A percentile compares a stretch with the other conserved stretches of the same genome.
phyloP scores from a whole-genome alignment of 2,797 vertebrate species.

The Lepus oiostolus region DNA sequence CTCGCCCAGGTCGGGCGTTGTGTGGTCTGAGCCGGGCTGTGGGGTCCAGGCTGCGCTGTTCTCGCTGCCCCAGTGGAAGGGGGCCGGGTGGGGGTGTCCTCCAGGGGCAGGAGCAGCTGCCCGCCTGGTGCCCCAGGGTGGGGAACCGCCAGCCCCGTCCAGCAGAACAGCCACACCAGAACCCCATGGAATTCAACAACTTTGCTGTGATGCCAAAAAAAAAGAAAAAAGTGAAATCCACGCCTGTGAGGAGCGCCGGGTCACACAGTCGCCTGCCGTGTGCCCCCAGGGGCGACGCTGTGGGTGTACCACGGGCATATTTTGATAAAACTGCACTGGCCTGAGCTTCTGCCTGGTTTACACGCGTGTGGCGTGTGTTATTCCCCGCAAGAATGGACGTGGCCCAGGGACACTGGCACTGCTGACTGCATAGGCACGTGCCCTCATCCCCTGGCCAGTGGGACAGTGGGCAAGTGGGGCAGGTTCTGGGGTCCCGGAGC shows the following conservation, averaged over 20 bases:
- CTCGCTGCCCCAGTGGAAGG: background rate
- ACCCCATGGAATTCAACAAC: no score
- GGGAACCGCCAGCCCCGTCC: background rate
- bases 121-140: rapidly evolving
- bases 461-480: rapidly evolving
- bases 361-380: slow-evolving; percentile 44
- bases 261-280: no score
- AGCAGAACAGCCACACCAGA: no score
- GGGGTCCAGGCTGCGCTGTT: no score
- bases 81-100: background rate
- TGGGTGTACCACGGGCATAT: background rate
- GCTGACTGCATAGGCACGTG: background rate
- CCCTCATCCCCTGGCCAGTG: background rate
- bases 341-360: slow-evolving; percentile 63
- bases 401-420: background rate
- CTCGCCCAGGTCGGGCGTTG: background rate
- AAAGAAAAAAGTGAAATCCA: no score
- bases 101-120: background rate
- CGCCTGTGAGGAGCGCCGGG: no score
- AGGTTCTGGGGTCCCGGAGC: background rate
- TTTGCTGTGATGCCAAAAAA: no score
- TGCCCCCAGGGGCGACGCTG: no score
- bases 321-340: slow-evolving; percentile 77
- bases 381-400: slow-evolving; percentile 58
- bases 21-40: no score